Evolutionary conservation across 2,113 vertebrate genomes (phyloP).

Genomic region (Lophura nycthemera): DNA sequence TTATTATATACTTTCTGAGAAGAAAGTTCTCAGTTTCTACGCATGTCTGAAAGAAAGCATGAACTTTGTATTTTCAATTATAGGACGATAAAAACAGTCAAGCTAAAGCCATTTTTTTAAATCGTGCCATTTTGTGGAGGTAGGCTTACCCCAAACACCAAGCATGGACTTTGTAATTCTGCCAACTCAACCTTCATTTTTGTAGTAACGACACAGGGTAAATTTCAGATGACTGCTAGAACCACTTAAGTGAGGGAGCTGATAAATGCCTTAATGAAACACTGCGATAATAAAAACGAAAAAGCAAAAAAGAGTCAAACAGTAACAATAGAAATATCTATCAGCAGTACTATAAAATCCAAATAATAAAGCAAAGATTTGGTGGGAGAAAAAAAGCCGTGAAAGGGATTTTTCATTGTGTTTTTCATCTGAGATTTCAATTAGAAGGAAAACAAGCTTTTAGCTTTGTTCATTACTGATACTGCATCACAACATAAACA

Average conservation of each 20-base stretch:
- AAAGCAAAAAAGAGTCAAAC: background rate
- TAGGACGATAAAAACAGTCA: background rate
- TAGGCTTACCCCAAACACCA: background rate
- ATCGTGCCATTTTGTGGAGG: background rate
- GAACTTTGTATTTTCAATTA: background rate
- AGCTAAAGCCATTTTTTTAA: background rate
- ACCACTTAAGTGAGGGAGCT: background rate
- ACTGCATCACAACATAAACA: slow-evolving; percentile 33
- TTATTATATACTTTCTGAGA: background rate
- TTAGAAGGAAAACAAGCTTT: slow-evolving; percentile 19
- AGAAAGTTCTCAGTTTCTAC: background rate
- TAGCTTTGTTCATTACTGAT: background rate
- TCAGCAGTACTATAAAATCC: background rate
- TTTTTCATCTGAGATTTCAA: slow-evolving; percentile 11
- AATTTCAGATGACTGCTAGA: background rate
- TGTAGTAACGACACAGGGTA: background rate
- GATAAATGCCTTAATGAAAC: background rate
- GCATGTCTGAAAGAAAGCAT: background rate
- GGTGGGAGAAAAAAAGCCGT: background rate
- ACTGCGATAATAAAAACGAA: background rate
- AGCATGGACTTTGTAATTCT: background rate
- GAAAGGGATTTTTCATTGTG: slow-evolving; percentile 14
- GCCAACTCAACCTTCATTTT: background rate
- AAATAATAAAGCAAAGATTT: background rate
- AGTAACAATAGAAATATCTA: background rate